Conservation (phyloP, 2,113 vertebrate genomes). For the Corythaeola cristata region DNA sequence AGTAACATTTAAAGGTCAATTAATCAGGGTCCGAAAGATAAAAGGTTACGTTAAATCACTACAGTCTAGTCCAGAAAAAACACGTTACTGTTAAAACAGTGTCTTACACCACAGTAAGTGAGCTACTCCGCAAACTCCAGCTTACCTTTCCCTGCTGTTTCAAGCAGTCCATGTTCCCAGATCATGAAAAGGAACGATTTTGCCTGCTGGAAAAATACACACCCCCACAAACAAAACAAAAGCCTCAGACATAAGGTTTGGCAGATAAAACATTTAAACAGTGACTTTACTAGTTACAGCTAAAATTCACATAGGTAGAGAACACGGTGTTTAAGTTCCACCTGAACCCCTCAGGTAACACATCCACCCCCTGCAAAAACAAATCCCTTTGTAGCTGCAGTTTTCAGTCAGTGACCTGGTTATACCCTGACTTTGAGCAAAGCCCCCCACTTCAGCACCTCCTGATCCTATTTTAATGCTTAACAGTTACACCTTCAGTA, state of each 20-base stretch:
- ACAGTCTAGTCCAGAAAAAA: background rate
- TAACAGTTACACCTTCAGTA: background rate
- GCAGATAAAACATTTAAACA: background rate
- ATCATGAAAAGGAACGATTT: background rate
- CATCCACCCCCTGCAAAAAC: too few relatives aligned
- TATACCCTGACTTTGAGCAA: background rate
- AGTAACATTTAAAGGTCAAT: background rate
- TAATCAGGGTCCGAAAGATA: background rate
- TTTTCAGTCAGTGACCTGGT: background rate
- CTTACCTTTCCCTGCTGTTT: background rate
- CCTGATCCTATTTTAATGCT: background rate
- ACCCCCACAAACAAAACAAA: background rate
- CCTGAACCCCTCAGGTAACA: background rate
- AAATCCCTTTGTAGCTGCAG: background rate
- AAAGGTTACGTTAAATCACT: background rate
- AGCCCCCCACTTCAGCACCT: background rate
- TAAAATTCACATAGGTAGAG: background rate
- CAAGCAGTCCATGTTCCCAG: background rate
- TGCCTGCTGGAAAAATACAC: background rate
- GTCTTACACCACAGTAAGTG: background rate
- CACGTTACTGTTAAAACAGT: background rate
- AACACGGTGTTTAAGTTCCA: background rate
- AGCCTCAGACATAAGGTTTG: background rate
- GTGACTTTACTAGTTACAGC: background rate
- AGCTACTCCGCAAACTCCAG: background rate